Conservation (phyloP, 2,113 vertebrate genomes). For the Taxidea taxus region DNA sequence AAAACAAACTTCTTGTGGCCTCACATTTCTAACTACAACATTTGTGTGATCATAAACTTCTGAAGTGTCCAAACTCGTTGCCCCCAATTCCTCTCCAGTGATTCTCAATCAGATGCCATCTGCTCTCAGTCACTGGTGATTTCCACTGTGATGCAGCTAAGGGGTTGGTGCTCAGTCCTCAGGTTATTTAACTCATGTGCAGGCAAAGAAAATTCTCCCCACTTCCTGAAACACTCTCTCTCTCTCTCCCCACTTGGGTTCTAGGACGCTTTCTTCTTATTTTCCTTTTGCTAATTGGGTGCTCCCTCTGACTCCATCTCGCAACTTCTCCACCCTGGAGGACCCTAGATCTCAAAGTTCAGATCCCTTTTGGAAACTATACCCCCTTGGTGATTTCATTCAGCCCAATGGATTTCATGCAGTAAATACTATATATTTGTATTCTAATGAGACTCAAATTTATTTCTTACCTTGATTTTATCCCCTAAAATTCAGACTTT, state of each 20-base stretch:
- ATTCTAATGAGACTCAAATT: not conserved
- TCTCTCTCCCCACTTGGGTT: not conserved
- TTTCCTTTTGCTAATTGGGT: not conserved
- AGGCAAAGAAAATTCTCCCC: not conserved
- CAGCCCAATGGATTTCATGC: not conserved
- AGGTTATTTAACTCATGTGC: not conserved
- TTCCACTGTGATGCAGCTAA: accelerated
- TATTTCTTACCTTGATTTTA: not conserved
- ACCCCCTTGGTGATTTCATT: not conserved
- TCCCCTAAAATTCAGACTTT: not conserved
- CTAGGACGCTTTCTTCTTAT: accelerated
- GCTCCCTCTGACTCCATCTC: not conserved
- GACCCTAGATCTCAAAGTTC: not conserved
- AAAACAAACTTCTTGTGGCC: not conserved
- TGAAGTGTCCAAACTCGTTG: no score
- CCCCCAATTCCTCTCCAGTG: not conserved
- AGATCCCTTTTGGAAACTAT: no score
- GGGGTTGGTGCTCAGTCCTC: not conserved
- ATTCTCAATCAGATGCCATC: not conserved
- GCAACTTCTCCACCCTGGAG: not conserved
- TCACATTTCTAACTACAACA: not conserved
- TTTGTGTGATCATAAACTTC: not conserved
- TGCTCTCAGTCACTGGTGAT: not conserved
- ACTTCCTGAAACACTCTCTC: not conserved
- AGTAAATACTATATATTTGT: not conserved